phyloP scores from a whole-genome alignment of 2,113 vertebrate species.

The Cyanistes caeruleus region DNA sequence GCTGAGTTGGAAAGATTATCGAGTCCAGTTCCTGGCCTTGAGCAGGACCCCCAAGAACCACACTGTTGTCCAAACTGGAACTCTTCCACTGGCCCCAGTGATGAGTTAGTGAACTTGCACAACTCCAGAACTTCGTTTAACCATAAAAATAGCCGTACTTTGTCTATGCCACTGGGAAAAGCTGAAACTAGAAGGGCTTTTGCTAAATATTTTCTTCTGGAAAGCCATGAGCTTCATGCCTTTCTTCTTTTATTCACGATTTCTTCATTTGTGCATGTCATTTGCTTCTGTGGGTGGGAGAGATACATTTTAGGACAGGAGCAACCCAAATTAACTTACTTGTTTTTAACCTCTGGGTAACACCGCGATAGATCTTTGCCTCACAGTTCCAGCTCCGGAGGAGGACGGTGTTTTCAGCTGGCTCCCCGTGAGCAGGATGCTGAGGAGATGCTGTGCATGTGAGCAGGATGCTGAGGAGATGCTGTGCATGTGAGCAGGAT shows the following conservation, averaged over 20 bases:
- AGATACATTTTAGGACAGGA: background rate
- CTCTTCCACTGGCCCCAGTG: background rate
- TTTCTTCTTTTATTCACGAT: background rate
- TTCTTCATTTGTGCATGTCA: background rate
- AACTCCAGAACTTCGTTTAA: background rate
- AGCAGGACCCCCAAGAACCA: background rate
- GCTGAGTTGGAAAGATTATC: background rate
- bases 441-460: fast-evolving
- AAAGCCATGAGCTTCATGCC: background rate
- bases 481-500: fast-evolving
- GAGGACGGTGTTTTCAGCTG: background rate
- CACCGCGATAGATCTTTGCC: background rate
- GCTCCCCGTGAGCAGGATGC: background rate
- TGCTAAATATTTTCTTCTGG: background rate
- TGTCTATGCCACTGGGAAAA: background rate
- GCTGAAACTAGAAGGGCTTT: background rate
- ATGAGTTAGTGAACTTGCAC: background rate
- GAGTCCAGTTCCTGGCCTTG: background rate
- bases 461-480: no score
- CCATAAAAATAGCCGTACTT: background rate
- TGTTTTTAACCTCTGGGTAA: background rate
- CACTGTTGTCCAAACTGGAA: background rate
- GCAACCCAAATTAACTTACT: background rate
- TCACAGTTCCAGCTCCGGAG: background rate
- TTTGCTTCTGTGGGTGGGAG: background rate